Evolutionary conservation across 1,140 invertebrate species (phyloP).

Genomic region (Anastrepha ludens): DNA sequence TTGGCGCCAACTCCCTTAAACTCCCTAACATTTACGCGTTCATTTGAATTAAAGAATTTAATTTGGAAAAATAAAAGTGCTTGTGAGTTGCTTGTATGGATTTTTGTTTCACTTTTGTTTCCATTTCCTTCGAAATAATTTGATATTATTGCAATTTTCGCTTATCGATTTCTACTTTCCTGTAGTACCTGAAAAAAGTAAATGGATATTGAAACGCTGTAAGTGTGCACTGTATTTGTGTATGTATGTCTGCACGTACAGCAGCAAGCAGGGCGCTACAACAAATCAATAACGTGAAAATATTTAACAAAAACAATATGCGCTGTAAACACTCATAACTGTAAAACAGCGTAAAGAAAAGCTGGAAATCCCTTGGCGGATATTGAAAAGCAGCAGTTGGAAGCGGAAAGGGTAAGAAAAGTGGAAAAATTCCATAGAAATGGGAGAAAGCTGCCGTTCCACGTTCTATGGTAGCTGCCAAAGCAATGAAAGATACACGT

Average conservation of each 20-base stretch:
- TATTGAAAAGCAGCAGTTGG: slow-evolving; percentile 5
- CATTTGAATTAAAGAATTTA: no score
- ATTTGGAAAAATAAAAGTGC: no score
- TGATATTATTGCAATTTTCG: neutral
- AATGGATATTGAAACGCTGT: no score
- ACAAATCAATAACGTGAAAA: neutral
- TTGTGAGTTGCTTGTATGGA: no score
- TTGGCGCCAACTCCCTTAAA: no score
- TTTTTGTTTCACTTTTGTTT: no score
- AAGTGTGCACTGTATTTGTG: no score
- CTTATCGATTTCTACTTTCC: neutral
- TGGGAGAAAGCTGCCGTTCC: neutral
- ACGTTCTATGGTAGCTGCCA: neutral
- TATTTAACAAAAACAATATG: neutral
- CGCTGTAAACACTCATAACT: neutral
- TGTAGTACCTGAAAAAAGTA: no score
- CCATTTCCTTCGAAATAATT: neutral
- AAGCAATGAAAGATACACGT: neutral
- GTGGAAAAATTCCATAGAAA: neutral
- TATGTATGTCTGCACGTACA: no score
- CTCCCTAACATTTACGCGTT: no score
- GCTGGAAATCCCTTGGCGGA: neutral
- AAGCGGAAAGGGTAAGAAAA: neutral
- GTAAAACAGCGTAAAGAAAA: neutral
- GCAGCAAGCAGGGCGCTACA: neutral